Percentiles rank a stretch among this genome's conserved stretches.
Conservation (phyloP, 1,140 invertebrate genomes). For the Scaptodrosophila lebanonensis region DNA sequence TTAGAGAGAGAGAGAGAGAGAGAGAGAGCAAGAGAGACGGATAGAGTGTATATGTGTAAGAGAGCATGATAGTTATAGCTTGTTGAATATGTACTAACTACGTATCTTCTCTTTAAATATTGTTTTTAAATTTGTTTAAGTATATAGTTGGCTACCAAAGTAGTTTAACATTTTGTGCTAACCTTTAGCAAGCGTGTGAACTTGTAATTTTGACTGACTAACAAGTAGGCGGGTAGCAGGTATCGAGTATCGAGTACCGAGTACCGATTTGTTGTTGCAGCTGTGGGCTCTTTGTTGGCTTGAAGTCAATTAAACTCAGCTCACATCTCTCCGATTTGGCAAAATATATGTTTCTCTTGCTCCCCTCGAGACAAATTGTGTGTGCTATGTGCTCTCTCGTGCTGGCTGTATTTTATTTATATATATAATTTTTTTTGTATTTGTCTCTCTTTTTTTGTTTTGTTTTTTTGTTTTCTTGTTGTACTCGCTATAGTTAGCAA, state of each 20-base stretch:
- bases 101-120: slow-evolving; percentile 49
- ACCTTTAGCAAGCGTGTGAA: slow-evolving; percentile 70
- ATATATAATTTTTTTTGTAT: slow-evolving; percentile 17
- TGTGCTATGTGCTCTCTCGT: slow-evolving; percentile 28
- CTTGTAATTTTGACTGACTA: slow-evolving; percentile 63
- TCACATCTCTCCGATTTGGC: slow-evolving; percentile 45
- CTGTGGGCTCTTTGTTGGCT: slow-evolving; percentile 23
- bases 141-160: slow-evolving; percentile 51
- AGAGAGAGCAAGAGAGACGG: slow-evolving; percentile 9
- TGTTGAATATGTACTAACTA: slow-evolving; percentile 63
- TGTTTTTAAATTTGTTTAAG: slow-evolving; percentile 18
- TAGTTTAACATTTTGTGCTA: slow-evolving; percentile 66
- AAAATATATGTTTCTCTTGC: slow-evolving; percentile 33
- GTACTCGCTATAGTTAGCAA: no score
- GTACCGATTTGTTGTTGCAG: slow-evolving; percentile 41
- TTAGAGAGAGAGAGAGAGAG: background rate
- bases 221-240: slow-evolving; percentile 47
- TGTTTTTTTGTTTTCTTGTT: background rate
- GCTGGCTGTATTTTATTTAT: slow-evolving; percentile 19
- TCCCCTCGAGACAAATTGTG: slow-evolving; percentile 41
- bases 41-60: slow-evolving; percentile 19
- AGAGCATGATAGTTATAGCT: slow-evolving; percentile 53
- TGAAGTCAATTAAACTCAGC: slow-evolving; percentile 33
- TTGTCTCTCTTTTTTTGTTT: slow-evolving; percentile 5
- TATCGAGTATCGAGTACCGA: slow-evolving; percentile 18